Evolutionary conservation across 2,113 vertebrate genomes (phyloP), one percentile per base, ranked within the genome.

Genomic region (Python bivittatus): DNA sequence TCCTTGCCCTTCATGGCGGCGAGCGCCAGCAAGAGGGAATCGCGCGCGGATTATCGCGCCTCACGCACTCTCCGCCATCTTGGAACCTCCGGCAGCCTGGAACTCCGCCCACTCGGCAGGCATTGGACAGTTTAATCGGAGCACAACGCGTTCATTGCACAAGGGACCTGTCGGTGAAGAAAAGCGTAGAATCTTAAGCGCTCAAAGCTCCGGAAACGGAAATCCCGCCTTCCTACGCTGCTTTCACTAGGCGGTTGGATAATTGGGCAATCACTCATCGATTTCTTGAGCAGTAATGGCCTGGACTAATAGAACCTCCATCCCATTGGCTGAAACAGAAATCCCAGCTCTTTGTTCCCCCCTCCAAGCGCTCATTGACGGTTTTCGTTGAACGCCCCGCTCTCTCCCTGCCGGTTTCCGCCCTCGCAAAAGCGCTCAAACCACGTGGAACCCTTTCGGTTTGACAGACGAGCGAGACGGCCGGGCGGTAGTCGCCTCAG

Each of bases 1-100:
- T 99, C 99, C 97, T 99, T 99, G 92, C 98, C 99, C 97, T 99
- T 99, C 99, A 99, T 99, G 93, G 93, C 94, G 95, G 94, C 93
- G 94, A 94, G 95, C 93, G 90, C 92, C 93, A 91, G 91, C 94
- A 91, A 95, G 96, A 95, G 94, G 91, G 96, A 95, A 88, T 87
- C 95, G 94, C 97, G 96, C 90, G 92, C 94, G 11, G 68, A 92
- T 86, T 91, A 95, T 96, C 96, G 96, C 97, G 95, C 97, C 87
- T 97, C 97, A 98, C 96, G 97, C 97, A 97, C 96, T 96, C 95
- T 94, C 96, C 97, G 97, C 98, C 98, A 98, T 98, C 97, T 98
- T 98, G 97, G 96, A 95, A 96, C 95, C 95, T 95, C 94, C 94
- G 92, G 96, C 96, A 91, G 96, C 86, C 57, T 23, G 42, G 52